Base-by-base conservation (phyloP, 2,113 vertebrate species). In the Circaetus gallicus region DNA sequence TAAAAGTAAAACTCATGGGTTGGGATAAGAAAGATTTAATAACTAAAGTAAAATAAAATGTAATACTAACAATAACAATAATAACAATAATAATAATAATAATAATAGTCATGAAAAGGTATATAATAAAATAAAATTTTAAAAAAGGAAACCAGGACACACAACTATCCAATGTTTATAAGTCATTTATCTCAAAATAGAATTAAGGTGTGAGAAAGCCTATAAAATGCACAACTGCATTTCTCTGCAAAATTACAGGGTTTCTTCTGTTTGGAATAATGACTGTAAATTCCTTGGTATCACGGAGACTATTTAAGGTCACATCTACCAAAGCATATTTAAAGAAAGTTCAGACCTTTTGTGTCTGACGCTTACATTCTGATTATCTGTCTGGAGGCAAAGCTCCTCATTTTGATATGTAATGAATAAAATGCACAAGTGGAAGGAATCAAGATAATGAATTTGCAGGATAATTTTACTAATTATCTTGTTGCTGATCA, bases 391-490 rank as follows among this genome's bases (percentile, higher is more conserved):
- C 96, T 87, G 67, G 90, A 96, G 94, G 85, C 69, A 91, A 94
- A 96, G 63, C 67, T 97, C 93, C 93, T 95, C 82, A 72, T 97
- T 97, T 96, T 97, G 93, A 79, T 96, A 85, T 59, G 89, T 96
- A 97, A 95, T 97, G 97, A 97, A 93, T 96, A 94, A 96, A 97
- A 96, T 90, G 84, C 92, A 95, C 94, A 97, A 97, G 90, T 97
- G 95, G 92, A 97, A 97, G 91, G 96, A 97, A 97, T 97, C 91
- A 97, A 95, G 97, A 95, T 97, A 97, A 97, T 97, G 95, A 97
- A 96, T 98, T 97, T 95, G 80, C 73, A 76, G 91, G 93, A 94
- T 98, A 97, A 98, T 97, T 98, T 96, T 93, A 90, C 96, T 98
- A 97, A 97, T 98, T 97, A 97, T 94, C 94, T 77, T 83, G 86